A percentile compares a stretch with the other conserved stretches of the same genome.
phyloP scores from a whole-genome alignment of 2,113 vertebrate genomes.

The Phycodurus eques region DNA sequence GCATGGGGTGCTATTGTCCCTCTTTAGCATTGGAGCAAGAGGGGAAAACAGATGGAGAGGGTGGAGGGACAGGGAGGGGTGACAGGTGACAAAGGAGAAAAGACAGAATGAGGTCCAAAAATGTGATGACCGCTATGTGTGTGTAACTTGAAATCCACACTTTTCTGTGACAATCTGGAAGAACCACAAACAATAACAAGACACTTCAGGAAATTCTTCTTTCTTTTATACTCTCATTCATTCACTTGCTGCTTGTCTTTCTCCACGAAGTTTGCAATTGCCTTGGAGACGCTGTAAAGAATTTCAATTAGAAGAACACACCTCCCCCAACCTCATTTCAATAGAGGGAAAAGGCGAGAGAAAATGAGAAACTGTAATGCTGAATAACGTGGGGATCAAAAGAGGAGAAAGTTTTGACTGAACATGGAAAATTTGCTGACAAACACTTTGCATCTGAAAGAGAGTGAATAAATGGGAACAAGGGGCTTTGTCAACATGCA shows the following conservation, averaged over 20 bases:
- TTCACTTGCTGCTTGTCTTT: constrained; percentile 50
- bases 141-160: constrained; percentile 40
- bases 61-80: constrained; percentile 53
- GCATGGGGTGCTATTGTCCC: constrained; percentile 72
- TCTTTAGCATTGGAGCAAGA: constrained; percentile 56
- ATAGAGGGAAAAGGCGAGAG: constrained; percentile 42
- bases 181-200: constrained; percentile 3
- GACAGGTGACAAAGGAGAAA: constrained; percentile 68
- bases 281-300: constrained; percentile 74
- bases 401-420: constrained; percentile 42
- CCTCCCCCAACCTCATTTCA: constrained; percentile 39
- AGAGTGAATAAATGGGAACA: constrained; percentile 42
- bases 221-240: constrained; percentile 30
- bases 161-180: constrained; percentile 21
- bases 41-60: constrained; percentile 65
- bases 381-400: constrained; percentile 18
- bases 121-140: constrained; percentile 26
- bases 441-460: constrained; percentile 43
- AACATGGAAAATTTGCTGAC: constrained; percentile 30
- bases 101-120: constrained; percentile 36
- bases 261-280: constrained; percentile 73
- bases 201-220: constrained; percentile 30
- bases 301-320: constrained; percentile 72
- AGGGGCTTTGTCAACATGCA: constrained; percentile 56
- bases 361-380: constrained; percentile 20